Base-by-base conservation (phyloP, 2,113 vertebrate genomes). In the Peromyscus polionotus region DNA sequence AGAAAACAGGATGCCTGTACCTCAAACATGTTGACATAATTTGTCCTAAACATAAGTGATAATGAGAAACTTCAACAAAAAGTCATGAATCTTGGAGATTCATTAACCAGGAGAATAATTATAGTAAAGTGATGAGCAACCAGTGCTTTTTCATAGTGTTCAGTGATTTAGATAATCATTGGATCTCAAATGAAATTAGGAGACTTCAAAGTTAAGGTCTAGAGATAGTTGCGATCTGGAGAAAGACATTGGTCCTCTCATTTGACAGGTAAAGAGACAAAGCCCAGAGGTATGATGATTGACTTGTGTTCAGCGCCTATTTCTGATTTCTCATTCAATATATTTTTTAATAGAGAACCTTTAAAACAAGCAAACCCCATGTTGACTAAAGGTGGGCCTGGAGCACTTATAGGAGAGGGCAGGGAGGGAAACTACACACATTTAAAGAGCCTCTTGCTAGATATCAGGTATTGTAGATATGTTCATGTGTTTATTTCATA, bases 191-290 rank as follows among this genome's bases (percentile, higher is more conserved):
- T 61, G 6, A 70, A 89, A 68, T 93, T 70, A 96, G 17, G 20
- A 95, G 13, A 9, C 33, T 77, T 95, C 11, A 95, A 88, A 95
- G 26, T 14, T 92, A 59, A 93, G 73, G 88, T 3, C 7, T 91
- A 73, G 33, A 48, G 6, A 39, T 11, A 75, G 63, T 76, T 28
- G 9, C 7, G 9, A 42, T 72, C 45, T 86, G n/a, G 10, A 90
- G 39, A 87, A 61, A 33, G 19, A 89, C 6, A 33, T 22, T 11
- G 61, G 68, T 33, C 0, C 0, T 20, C 26, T 92, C 54, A 48
- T 90, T 88, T 94, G 91, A 87, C 13, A 48, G 42, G 42, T 93
- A 65, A 76, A 59, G 90, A 90, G 95, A 89, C 16, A 90, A 89
- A 90, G 42, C 8, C 39, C 45, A 42, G 20, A 94, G 19, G 31